Conservation (phyloP, 2,113 vertebrate species). For the Loxodonta africana region DNA sequence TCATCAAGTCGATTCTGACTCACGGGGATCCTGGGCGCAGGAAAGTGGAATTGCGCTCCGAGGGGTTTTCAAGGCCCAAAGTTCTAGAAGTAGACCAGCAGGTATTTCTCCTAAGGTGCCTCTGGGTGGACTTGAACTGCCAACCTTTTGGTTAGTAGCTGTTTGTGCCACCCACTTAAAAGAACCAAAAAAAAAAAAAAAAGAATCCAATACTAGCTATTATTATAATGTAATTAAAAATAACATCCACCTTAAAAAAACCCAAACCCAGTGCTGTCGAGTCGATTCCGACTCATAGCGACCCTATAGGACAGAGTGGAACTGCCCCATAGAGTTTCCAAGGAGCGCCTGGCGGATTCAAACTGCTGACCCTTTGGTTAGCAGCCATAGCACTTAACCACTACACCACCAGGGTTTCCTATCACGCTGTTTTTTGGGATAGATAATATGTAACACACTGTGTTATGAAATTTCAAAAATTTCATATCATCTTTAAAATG, state of each 20-base stretch:
- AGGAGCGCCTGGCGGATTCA: too few relatives aligned
- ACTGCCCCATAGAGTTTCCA: too few relatives aligned
- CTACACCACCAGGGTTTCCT: too few relatives aligned
- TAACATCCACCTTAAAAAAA: not conserved
- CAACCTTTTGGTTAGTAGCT: too few relatives aligned
- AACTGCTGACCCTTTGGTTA: too few relatives aligned
- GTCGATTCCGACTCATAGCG: not conserved
- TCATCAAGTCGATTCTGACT: not conserved
- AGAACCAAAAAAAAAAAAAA: not conserved
- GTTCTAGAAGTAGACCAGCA: too few relatives aligned
- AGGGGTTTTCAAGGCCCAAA: not conserved
- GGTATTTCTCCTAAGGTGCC: too few relatives aligned
- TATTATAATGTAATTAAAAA: not conserved
- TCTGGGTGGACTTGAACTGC: too few relatives aligned
- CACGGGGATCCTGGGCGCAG: not conserved
- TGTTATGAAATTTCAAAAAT: not conserved
- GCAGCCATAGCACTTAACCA: too few relatives aligned
- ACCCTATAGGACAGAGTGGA: too few relatives aligned
- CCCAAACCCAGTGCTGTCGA: too few relatives aligned
- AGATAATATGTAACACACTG: not conserved
- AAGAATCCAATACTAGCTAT: not conserved
- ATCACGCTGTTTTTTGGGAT: not conserved
- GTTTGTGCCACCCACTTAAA: not conserved
- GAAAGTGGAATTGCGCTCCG: not conserved
- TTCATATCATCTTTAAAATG: not conserved